phyloP scores from a whole-genome alignment of 2,797 vertebrate species.

The Craterocephalus amniculus region DNA sequence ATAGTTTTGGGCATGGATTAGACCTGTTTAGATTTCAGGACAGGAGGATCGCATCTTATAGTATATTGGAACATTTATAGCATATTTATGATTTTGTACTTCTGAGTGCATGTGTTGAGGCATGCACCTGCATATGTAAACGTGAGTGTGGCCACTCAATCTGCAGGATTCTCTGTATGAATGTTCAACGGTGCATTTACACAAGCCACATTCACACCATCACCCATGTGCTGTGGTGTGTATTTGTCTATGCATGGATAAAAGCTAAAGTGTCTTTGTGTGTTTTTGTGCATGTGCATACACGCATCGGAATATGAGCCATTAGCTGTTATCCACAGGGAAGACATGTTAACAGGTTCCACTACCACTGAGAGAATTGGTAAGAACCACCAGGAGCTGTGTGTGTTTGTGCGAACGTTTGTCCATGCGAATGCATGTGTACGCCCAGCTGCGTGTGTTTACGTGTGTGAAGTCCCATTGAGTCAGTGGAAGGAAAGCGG shows the following conservation, averaged over 20 bases:
- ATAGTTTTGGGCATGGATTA: neutral
- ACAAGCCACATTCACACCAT: neutral
- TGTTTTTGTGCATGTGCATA: slow-evolving; percentile 7
- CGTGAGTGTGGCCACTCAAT: neutral
- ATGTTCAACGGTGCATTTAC: slow-evolving; percentile 1
- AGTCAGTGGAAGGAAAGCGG: slow-evolving; percentile 67
- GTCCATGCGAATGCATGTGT: slow-evolving; percentile 9
- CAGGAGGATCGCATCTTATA: neutral
- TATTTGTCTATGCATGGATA: neutral
- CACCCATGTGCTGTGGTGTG: slow-evolving; percentile 1
- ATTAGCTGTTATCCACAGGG: slow-evolving; percentile 56
- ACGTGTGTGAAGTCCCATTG: slow-evolving; percentile 65
- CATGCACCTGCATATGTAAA: neutral
- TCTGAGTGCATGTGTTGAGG: neutral
- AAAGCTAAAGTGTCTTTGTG: neutral
- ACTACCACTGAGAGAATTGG: slow-evolving; percentile 58
- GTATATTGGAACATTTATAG: neutral
- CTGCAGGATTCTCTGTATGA: neutral
- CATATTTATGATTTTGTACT: neutral
- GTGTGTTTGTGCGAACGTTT: slow-evolving; percentile 24
- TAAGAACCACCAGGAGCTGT: slow-evolving; percentile 52
- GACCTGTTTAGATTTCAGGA: neutral
- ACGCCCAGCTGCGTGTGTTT: slow-evolving; percentile 32
- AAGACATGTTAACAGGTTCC: slow-evolving; percentile 66
- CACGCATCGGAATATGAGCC: slow-evolving; percentile 37